Evolutionary conservation across 2,888 invertebrate species (phyloP).

Genomic region (Fragum sueziense): DNA sequence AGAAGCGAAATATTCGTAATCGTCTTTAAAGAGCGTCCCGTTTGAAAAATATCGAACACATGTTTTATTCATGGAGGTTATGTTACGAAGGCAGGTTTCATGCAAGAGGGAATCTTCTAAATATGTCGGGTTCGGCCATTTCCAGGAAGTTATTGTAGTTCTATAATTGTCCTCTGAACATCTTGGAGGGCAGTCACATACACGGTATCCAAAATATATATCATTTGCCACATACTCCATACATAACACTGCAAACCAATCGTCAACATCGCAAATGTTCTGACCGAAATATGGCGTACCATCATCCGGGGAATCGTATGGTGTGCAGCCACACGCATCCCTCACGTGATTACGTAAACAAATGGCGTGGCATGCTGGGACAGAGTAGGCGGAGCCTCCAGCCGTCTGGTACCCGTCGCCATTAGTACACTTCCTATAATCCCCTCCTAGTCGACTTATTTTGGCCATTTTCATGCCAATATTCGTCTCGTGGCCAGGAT

Average conservation of each 20-base stretch:
- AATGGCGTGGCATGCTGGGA: background rate
- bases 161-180: conserved; percentile 2
- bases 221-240: background rate
- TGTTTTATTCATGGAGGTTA: background rate
- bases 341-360: conserved; percentile 3
- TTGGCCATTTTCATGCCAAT: conserved; percentile 21
- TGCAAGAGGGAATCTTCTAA: conserved; percentile 8
- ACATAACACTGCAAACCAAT: background rate
- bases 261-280: background rate
- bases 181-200: conserved; percentile 5
- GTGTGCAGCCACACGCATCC: conserved; percentile 7
- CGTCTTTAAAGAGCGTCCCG: background rate
- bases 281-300: too few species aligned
- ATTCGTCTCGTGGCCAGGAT: conserved; percentile 31
- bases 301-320: conserved; percentile 8
- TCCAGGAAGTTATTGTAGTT: background rate
- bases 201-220: background rate
- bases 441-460: conserved; percentile 1
- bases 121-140: conserved; percentile 14
- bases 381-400: background rate
- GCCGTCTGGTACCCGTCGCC: background rate
- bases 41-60: background rate
- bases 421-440: conserved; percentile 7
- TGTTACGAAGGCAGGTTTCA: conserved; percentile 14
- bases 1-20: background rate